A percentile compares a stretch with the other conserved stretches of the same genome.
Evolutionary conservation across 2,888 invertebrate genomes (phyloP).

Genomic region (Drosophila ustulata): DNA sequence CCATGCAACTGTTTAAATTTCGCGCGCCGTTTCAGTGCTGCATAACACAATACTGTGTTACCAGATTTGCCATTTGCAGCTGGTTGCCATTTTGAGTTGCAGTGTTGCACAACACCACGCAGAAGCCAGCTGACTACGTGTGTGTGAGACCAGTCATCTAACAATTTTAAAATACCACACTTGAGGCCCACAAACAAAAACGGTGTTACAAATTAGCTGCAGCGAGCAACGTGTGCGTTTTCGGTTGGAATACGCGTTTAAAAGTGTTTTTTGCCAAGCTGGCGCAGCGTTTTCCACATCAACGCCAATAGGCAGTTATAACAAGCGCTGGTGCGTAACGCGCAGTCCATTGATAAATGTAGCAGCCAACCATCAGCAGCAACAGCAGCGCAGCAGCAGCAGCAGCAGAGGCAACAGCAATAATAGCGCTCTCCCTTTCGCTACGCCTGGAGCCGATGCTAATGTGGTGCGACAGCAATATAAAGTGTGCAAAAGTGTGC

Average conservation of each 20-base stretch:
- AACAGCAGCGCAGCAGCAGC: conserved; percentile 33
- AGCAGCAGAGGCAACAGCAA: conserved; percentile 3
- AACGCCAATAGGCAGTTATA: conserved; percentile 20
- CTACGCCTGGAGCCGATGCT: conserved; percentile 24
- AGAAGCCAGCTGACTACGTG: conserved; percentile 31
- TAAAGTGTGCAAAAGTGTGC: conserved; percentile 28
- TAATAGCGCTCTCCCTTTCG: conserved; percentile 17
- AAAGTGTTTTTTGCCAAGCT: conserved; percentile 34
- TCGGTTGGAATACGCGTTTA: conserved; percentile 20
- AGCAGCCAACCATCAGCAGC: conserved; percentile 36
- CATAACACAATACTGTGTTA: conserved; percentile 5
- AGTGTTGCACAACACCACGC: conserved; percentile 15
- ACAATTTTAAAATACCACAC: conserved; percentile 21
- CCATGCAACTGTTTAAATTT: conserved; percentile 6
- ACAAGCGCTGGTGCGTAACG: conserved; percentile 47
- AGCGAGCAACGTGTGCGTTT: conserved; percentile 52
- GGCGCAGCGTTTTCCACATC: conserved; percentile 26
- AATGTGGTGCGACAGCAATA: conserved; percentile 37
- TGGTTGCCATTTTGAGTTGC: conserved; percentile 24
- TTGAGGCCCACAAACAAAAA: conserved; percentile 43
- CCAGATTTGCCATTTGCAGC: conserved; percentile 1
- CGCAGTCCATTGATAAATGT: conserved; percentile 48
- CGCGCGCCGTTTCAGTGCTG: conserved; percentile 18
- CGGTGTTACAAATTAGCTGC: conserved; percentile 25
- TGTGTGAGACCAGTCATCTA: conserved; percentile 34